phyloP scores from a whole-genome alignment of 2,888 invertebrate species.

The Nineta flava region DNA sequence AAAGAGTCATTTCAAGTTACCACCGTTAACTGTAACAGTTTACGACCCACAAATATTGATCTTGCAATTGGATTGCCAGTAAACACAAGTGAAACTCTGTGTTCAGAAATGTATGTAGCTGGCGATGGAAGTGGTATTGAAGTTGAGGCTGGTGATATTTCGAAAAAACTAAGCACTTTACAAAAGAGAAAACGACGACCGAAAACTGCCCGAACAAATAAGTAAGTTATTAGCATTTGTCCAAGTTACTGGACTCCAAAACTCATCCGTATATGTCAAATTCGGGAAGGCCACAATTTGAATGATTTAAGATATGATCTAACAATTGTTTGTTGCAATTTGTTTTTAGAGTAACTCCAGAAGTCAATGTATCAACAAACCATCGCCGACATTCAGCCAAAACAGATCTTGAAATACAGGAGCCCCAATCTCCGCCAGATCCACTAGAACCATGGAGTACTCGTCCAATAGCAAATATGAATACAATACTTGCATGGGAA shows the following conservation, averaged over 20 bases:
- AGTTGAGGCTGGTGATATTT: constrained; percentile 17
- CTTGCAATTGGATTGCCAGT: constrained; percentile 16
- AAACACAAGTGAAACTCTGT: constrained; percentile 2
- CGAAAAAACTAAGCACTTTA: not conserved
- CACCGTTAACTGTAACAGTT: constrained; percentile 14
- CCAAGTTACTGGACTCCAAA: no score
- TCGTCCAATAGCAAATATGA: constrained; percentile 50
- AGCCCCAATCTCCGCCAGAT: constrained; percentile 35
- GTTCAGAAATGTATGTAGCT: constrained; percentile 12
- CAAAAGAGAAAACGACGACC: constrained; percentile 14
- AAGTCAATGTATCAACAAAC: constrained; percentile 17
- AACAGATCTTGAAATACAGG: constrained; percentile 17
- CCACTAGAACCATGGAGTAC: constrained; percentile 61
- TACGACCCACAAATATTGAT: constrained; percentile 23
- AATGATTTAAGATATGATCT: not conserved
- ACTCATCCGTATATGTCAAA: no score
- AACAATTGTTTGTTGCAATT: no score
- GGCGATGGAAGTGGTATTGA: constrained; percentile 21
- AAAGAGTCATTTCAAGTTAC: constrained; percentile 19
- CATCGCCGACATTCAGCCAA: constrained; percentile 29
- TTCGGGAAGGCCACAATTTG: not conserved
- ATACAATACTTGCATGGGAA: constrained; percentile 50
- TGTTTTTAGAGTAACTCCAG: constrained; percentile 33
- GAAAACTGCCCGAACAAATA: constrained; percentile 24
- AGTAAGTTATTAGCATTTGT: constrained; percentile 17